Conservation (phyloP, 2,113 vertebrate genomes). For the Colaptes auratus region DNA sequence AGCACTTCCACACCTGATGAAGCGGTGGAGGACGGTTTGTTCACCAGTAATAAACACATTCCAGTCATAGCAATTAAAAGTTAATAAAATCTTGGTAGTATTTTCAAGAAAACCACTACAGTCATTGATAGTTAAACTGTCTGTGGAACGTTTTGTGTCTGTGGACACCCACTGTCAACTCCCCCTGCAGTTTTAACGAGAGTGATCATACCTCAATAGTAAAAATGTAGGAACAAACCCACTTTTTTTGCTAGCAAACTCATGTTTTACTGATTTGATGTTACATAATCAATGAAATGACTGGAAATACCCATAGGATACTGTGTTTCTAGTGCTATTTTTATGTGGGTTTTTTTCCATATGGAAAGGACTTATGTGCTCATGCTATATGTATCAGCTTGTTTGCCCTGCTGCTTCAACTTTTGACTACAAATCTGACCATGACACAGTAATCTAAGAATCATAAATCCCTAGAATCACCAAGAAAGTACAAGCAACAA, state of each 20-base stretch:
- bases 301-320: not conserved
- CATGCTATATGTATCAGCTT: not conserved
- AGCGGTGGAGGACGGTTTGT: not conserved
- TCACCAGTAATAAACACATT: not conserved
- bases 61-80: not conserved
- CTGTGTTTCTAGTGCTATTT: not conserved
- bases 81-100: not conserved
- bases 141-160: not conserved
- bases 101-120: not conserved
- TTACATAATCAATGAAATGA: not conserved
- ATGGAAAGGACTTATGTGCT: not conserved
- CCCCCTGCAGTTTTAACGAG: not conserved
- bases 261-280: not conserved
- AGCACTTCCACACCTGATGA: not conserved
- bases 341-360: fast-evolving
- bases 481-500: not conserved
- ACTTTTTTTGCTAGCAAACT: not conserved
- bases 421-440: not conserved
- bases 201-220: not conserved
- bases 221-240: not conserved
- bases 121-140: not conserved
- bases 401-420: not conserved
- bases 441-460: not conserved
- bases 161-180: not conserved
- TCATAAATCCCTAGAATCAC: not conserved